A percentile compares a stretch with the other conserved stretches of the same genome.
These are phyloP conservation scores for Danio albolineatus DNA, from an alignment of 2,797 vertebrate species.

Conservation along the genomic window DNA sequence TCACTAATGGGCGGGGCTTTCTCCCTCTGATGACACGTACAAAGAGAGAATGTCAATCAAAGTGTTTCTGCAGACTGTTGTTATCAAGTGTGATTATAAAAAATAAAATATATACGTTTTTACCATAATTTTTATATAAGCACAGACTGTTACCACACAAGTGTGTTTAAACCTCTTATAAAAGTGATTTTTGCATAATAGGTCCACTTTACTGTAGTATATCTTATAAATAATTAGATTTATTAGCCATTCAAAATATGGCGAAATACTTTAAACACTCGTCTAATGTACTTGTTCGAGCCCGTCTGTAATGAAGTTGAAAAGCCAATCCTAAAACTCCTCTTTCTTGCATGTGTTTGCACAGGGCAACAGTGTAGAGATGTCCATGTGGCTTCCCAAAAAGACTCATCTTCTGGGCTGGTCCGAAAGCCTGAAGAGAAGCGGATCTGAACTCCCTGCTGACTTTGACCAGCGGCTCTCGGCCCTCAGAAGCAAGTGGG, in stretches of 20 bases:
- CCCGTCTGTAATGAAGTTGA: not conserved
- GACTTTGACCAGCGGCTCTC: constrained; percentile 88
- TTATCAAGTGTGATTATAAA: no score
- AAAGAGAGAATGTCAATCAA: no score
- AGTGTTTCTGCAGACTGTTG: no score
- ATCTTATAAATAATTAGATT: not conserved
- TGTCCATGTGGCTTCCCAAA: constrained; percentile 88
- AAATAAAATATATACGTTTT: no score
- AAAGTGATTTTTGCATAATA: no score
- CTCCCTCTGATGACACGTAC: no score
- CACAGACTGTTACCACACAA: no score
- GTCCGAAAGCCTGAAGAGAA: constrained; percentile 89
- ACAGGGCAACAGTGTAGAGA: constrained; percentile 91
- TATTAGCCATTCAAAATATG: not conserved
- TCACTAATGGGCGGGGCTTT: no score
- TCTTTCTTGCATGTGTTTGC: not conserved
- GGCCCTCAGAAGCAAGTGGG: constrained; percentile 93
- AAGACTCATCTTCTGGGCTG: constrained; percentile 88
- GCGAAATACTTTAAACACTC: not conserved
- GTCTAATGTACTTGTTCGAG: no score
- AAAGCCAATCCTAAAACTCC: not conserved
- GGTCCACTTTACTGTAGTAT: no score
- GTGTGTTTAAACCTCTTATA: no score
- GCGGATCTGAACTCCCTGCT: constrained; percentile 81
- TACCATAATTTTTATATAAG: no score